Conservation (phyloP, 2,888 invertebrate genomes). For the Rhagonycha lutea region DNA sequence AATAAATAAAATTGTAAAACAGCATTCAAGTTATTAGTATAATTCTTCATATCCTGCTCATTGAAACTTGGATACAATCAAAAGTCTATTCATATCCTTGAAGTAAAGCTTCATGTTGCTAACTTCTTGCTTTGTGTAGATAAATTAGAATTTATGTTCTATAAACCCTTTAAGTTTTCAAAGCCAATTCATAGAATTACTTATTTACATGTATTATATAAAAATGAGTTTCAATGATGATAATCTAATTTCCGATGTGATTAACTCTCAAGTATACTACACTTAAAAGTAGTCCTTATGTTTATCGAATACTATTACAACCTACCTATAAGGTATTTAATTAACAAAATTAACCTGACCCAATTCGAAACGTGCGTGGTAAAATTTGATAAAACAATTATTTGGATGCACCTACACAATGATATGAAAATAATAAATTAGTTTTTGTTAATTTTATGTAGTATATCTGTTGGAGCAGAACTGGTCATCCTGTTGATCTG, state of each 20-base stretch:
- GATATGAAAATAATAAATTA: not conserved
- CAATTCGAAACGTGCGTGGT: not conserved
- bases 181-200: not conserved
- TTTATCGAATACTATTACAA: not conserved
- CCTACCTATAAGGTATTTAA: not conserved
- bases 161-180: not conserved
- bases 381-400: not conserved
- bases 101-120: not conserved
- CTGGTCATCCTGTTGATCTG: not conserved
- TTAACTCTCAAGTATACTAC: not conserved
- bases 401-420: not conserved
- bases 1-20: not conserved
- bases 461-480: not conserved
- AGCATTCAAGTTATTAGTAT: not conserved
- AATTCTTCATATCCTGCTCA: not conserved
- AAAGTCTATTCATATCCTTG: not conserved
- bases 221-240: not conserved
- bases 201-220: not conserved
- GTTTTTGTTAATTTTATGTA: not conserved
- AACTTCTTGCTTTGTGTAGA: not conserved
- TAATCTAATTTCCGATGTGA: not conserved
- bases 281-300: not conserved
- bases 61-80: not conserved
- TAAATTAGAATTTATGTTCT: not conserved
- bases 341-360: not conserved